Percentiles rank a stretch among this genome's conserved stretches.
Conservation (phyloP, 2,113 vertebrate species). For the Balaeniceps rex region DNA sequence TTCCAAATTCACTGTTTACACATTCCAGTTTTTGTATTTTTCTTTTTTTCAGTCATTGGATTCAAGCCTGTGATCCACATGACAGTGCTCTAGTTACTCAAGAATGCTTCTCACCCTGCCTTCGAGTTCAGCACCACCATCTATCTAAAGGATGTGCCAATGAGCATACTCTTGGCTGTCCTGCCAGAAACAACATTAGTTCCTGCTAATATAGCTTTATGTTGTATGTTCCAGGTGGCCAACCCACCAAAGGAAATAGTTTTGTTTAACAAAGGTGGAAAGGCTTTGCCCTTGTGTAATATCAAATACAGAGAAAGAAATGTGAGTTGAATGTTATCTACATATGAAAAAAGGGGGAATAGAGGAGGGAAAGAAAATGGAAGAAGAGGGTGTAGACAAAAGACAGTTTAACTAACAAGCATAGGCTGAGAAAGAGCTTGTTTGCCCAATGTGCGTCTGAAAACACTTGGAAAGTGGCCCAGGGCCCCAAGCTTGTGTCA, state of each 20-base stretch:
- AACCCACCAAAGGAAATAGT: not conserved
- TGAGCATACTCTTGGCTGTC: not conserved
- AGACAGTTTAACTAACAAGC: not conserved
- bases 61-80: not conserved
- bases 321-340: not conserved
- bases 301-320: not conserved
- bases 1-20: not conserved
- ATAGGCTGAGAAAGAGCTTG: not conserved
- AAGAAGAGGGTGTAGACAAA: not conserved
- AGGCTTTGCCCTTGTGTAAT: constrained; percentile 2
- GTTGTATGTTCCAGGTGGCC: not conserved
- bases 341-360: not conserved
- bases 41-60: not conserved
- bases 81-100: not conserved
- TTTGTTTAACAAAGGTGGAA: constrained; percentile 26
- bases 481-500: not conserved
- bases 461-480: not conserved
- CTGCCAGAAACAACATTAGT: not conserved
- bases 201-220: not conserved
- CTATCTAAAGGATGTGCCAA: not conserved
- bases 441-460: not conserved
- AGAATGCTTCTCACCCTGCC: not conserved
- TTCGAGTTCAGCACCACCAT: not conserved
- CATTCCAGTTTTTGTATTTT: not conserved
- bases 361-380: not conserved